phyloP scores from a whole-genome alignment of 2,113 vertebrate genomes.

The Lagopus leucura region DNA sequence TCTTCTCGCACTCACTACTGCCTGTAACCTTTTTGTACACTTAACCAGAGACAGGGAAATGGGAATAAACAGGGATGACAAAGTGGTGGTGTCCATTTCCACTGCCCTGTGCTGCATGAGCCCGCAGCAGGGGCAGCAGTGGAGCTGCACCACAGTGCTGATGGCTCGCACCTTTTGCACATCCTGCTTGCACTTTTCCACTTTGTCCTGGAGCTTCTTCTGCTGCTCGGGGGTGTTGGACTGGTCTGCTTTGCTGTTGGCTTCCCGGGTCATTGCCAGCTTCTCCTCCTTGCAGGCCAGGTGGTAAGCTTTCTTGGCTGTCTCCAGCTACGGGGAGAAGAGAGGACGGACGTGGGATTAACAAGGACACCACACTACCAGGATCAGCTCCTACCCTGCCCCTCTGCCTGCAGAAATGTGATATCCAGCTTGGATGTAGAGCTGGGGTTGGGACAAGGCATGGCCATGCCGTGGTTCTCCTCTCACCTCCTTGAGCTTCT shows the following conservation, averaged over 20 bases:
- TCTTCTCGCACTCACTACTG: not conserved
- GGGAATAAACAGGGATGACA: not conserved
- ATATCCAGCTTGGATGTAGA: rapidly evolving
- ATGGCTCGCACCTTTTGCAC: constrained; percentile 84
- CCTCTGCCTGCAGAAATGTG: not conserved
- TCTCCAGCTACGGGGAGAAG: constrained; percentile 84
- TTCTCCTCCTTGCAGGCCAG: constrained; percentile 98
- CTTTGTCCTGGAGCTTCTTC: constrained; percentile 97
- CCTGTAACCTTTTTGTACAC: not conserved
- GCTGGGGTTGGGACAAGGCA: not conserved
- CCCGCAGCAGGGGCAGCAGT: rapidly evolving
- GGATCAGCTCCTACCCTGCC: not conserved
- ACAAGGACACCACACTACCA: not conserved
- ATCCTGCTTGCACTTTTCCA: constrained; percentile 97
- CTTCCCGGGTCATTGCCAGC: constrained; percentile 89
- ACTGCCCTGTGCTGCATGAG: rapidly evolving
- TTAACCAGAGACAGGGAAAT: not conserved
- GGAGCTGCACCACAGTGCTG: not conserved
- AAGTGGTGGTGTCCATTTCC: rapidly evolving
- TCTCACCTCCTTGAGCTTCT: constrained; percentile 96
- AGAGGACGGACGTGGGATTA: not conserved
- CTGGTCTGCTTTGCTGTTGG: constrained; percentile 92
- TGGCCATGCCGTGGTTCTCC: rapidly evolving
- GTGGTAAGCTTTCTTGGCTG: constrained; percentile 94
- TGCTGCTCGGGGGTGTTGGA: constrained; percentile 93